Evolutionary conservation across 2,113 vertebrate species (phyloP).

Genomic region (Cromileptes altivelis): DNA sequence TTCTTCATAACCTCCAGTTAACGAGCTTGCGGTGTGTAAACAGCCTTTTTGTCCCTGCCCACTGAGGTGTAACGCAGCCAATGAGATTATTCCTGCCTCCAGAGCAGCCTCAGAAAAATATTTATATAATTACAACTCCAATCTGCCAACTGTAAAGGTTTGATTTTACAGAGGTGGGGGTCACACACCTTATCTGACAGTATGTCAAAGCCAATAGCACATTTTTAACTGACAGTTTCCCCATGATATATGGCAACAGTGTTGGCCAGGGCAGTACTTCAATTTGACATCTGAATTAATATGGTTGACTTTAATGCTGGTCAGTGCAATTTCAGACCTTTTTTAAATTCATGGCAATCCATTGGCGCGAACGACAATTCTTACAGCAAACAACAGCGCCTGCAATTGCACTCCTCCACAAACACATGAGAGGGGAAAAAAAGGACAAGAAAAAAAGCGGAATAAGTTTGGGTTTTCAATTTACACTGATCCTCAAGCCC

Average conservation of each 20-base stretch:
- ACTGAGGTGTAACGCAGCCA: slow-evolving; percentile 14
- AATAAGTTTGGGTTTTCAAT: slow-evolving; percentile 75
- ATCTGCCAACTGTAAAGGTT: slow-evolving; percentile 15
- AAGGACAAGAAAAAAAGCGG: slow-evolving; percentile 14
- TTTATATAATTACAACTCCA: slow-evolving; percentile 28
- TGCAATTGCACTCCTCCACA: slow-evolving; percentile 60
- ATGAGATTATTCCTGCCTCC: slow-evolving; percentile 24
- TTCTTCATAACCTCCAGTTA: slow-evolving; percentile 1
- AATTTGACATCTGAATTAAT: slow-evolving; percentile 74
- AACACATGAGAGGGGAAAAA: slow-evolving; percentile 33
- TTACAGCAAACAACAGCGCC: slow-evolving; percentile 65
- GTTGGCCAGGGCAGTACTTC: slow-evolving; percentile 9
- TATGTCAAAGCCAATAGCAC: neutral
- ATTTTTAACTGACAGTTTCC: slow-evolving; percentile 40
- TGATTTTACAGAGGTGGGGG: slow-evolving; percentile 1
- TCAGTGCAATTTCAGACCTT: slow-evolving; percentile 70
- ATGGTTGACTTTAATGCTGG: slow-evolving; percentile 56
- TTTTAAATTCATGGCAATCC: slow-evolving; percentile 83
- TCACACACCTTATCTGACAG: slow-evolving; percentile 12
- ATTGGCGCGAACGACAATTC: slow-evolving; percentile 60
- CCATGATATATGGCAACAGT: neutral
- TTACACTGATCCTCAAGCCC: slow-evolving; percentile 65
- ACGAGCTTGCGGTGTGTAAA: neutral
- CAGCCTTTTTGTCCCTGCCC: neutral
- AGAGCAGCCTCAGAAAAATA: slow-evolving; percentile 24